phyloP scores from a whole-genome alignment of 2,888 invertebrate species.

The Tiphia femorata region DNA sequence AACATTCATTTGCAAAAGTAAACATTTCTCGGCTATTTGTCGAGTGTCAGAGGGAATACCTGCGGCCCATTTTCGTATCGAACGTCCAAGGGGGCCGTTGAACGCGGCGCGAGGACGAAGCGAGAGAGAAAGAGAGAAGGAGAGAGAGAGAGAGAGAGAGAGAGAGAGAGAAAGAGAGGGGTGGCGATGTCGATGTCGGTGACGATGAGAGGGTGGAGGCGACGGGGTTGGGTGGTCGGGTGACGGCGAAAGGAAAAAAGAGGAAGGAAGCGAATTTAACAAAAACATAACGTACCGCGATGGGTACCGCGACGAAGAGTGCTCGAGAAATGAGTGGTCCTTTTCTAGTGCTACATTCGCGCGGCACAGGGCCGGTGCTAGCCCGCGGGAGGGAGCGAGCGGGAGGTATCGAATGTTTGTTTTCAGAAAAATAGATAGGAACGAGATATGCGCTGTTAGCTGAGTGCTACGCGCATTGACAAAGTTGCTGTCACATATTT shows the following conservation, averaged over 20 bases:
- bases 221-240: too few species aligned
- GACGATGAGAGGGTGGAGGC: too few species aligned
- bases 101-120: neutral
- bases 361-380: neutral
- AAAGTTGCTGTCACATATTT: neutral
- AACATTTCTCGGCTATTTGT: constrained; percentile 45
- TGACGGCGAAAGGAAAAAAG: too few species aligned
- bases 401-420: constrained; percentile 51
- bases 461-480: neutral
- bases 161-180: neutral
- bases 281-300: constrained; percentile 50
- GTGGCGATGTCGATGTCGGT: too few species aligned
- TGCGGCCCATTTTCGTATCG: constrained; percentile 48
- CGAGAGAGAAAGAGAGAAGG: constrained; percentile 25
- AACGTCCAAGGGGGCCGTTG: constrained; percentile 35
- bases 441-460: constrained; percentile 41
- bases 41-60: constrained; percentile 44
- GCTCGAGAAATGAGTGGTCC: constrained; percentile 49
- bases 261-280: constrained; percentile 42
- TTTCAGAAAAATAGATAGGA: constrained; percentile 49
- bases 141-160: neutral
- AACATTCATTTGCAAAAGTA: constrained; percentile 46
- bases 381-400: constrained; percentile 39
- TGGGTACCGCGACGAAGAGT: constrained; percentile 43
- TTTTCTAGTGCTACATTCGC: constrained; percentile 44